Evolutionary conservation across 2,888 invertebrate genomes (phyloP).

Genomic region (Phyllotreta cruciferae): DNA sequence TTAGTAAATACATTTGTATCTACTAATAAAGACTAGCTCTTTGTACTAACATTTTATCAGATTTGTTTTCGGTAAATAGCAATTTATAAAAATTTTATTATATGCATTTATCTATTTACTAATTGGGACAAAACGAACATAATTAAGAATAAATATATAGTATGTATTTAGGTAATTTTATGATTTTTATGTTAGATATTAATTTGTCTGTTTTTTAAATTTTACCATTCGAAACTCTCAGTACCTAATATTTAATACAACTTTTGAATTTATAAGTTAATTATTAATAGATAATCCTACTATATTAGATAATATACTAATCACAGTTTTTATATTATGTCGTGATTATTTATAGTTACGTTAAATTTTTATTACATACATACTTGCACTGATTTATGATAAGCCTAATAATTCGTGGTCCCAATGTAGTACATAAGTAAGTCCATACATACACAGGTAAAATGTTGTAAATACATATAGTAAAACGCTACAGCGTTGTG

Average conservation of each 20-base stretch:
- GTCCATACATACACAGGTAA: conserved; percentile 32
- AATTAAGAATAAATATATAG: conserved; percentile 18
- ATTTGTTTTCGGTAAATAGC: conserved; percentile 33
- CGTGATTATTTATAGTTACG: too few relatives aligned
- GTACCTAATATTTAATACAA: too few relatives aligned
- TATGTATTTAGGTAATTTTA: conserved; percentile 9
- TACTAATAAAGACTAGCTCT: conserved; percentile 34
- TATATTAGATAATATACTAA: too few relatives aligned
- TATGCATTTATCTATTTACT: conserved; percentile 24
- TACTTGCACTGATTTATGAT: neutral
- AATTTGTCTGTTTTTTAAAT: too few relatives aligned
- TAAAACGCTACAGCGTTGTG: conserved; percentile 47
- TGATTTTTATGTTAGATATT: too few relatives aligned
- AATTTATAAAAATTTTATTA: conserved; percentile 36
- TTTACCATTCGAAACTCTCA: too few relatives aligned
- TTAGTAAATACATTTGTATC: conserved; percentile 31
- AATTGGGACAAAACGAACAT: conserved; percentile 8
- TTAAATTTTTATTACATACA: too few relatives aligned
- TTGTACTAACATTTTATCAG: conserved; percentile 38
- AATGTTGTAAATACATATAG: conserved; percentile 47
- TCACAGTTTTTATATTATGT: too few relatives aligned
- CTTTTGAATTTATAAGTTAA: too few relatives aligned
- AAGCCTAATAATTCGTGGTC: conserved; percentile 11
- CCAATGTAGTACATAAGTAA: neutral
- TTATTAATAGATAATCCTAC: too few relatives aligned